Evolutionary conservation across 2,888 invertebrate genomes (phyloP).

Genomic region (Oligia fasciuncula): DNA sequence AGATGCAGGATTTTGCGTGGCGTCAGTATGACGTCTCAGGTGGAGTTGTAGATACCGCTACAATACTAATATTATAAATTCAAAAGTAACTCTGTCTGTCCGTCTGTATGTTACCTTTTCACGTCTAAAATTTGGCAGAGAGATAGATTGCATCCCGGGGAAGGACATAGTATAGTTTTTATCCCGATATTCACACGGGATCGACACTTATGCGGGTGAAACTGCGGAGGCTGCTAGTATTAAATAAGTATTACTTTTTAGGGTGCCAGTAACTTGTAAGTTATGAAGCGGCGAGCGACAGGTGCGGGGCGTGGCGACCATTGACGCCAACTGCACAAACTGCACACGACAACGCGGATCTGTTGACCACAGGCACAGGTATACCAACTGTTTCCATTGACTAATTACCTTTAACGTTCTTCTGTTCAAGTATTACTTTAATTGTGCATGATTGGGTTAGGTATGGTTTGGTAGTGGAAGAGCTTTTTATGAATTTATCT

Average conservation of each 20-base stretch:
- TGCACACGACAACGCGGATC: constrained; percentile 16
- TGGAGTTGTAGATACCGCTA: no score
- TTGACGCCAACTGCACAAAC: constrained; percentile 42
- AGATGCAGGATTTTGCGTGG: no score
- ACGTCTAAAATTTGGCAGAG: no score
- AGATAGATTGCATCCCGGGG: no score
- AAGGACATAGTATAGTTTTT: no score
- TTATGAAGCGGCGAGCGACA: constrained; percentile 16
- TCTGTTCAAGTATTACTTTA: background rate
- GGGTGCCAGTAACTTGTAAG: constrained; percentile 13
- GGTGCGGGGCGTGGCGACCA: constrained; percentile 51
- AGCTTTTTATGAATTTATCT: background rate
- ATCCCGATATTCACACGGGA: no score
- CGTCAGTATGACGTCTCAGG: no score
- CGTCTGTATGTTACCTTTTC: no score
- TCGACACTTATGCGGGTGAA: no score
- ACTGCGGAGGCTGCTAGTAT: background rate
- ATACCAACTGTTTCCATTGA: constrained; percentile 40
- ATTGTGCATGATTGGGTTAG: background rate
- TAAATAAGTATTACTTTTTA: constrained; percentile 32
- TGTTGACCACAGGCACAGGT: constrained; percentile 12
- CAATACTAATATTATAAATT: no score
- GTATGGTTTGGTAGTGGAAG: background rate
- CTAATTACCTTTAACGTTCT: constrained; percentile 12
- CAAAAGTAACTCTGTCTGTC: no score